These are phyloP conservation scores for Palloptera scutellata DNA, from an alignment of 2,888 invertebrate genomes.

Conservation along the genomic window DNA sequence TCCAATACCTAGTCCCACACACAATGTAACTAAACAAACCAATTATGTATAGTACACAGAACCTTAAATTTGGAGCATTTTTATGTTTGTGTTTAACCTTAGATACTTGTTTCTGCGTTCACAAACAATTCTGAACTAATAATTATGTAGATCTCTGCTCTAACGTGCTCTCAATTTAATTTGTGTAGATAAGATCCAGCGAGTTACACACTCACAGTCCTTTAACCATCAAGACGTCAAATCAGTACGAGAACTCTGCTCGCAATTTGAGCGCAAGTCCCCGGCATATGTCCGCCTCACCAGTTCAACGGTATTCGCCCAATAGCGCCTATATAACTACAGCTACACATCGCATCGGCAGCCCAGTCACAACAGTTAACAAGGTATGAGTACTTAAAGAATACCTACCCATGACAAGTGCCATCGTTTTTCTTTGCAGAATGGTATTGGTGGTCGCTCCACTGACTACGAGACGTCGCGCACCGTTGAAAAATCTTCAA, in stretches of 20 bases:
- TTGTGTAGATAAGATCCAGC: conserved; percentile 59
- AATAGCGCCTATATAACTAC: conserved; percentile 68
- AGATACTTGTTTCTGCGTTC: conserved; percentile 23
- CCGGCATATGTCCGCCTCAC: conserved; percentile 59
- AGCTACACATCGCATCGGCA: conserved; percentile 64
- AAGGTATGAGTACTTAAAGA: conserved; percentile 32
- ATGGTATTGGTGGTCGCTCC: conserved; percentile 44
- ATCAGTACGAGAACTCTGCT: conserved; percentile 57
- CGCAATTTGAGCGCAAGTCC: conserved; percentile 59
- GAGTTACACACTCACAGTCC: conserved; percentile 63
- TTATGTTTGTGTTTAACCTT: conserved; percentile 10
- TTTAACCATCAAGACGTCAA: conserved; percentile 62
- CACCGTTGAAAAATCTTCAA: conserved; percentile 65
- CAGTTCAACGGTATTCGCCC: conserved; percentile 65
- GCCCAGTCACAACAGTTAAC: conserved; percentile 50
- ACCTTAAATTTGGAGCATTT: conserved; percentile 13
- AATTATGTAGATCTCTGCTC: conserved; percentile 3
- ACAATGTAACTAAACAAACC: conserved; percentile 60
- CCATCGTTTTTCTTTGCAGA: conserved; percentile 38
- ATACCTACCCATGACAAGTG: not conserved
- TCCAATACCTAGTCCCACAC: conserved; percentile 63
- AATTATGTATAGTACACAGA: conserved; percentile 28
- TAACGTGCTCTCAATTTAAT: not conserved
- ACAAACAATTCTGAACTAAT: conserved; percentile 22
- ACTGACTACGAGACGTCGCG: conserved; percentile 55